Conservation (phyloP, 2,113 vertebrate species). For the Stictonetta naevosa region DNA sequence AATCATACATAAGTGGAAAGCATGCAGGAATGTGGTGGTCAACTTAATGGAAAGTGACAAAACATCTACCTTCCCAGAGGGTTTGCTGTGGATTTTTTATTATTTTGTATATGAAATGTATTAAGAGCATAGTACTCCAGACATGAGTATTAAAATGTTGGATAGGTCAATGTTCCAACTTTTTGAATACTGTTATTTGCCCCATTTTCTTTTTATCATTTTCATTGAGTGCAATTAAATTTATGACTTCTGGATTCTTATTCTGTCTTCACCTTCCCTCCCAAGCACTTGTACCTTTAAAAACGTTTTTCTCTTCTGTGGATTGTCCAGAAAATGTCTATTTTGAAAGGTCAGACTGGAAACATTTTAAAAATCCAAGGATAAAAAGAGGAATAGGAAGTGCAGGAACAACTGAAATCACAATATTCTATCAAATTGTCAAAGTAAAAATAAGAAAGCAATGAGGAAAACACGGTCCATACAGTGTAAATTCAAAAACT, state of each 20-base stretch:
- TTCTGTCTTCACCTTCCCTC: neutral
- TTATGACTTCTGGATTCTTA: neutral
- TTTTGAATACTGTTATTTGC: neutral
- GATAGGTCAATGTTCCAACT: neutral
- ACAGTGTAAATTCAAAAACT: neutral
- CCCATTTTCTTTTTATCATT: neutral
- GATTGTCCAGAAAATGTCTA: neutral
- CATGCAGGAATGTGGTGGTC: neutral
- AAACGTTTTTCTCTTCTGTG: neutral
- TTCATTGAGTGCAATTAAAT: neutral
- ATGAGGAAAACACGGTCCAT: neutral
- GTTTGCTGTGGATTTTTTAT: neutral
- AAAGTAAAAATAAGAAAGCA: conserved; percentile 5
- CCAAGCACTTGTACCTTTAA: neutral
- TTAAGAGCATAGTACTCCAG: neutral
- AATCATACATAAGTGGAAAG: neutral
- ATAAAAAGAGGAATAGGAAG: neutral
- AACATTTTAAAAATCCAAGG: neutral
- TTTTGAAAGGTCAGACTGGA: neutral
- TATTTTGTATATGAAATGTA: neutral
- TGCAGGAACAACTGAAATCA: neutral
- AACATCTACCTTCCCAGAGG: neutral
- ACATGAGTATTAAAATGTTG: neutral
- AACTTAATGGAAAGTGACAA: neutral
- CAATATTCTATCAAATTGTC: neutral